Evolutionary conservation across 2,888 invertebrate genomes (phyloP).

Genomic region (Synergus umbraculus): DNA sequence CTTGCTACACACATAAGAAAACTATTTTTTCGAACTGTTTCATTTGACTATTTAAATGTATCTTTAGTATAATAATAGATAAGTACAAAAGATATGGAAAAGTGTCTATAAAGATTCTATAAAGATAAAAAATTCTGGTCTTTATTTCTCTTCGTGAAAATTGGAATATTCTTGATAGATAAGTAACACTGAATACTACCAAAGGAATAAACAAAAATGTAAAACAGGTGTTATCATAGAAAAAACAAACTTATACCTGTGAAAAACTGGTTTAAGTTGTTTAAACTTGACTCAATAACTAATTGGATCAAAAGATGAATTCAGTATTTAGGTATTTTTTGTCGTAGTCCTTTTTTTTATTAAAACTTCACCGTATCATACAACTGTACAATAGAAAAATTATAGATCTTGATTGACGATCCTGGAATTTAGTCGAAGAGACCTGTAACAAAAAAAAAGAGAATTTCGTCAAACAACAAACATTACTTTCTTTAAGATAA

Average conservation of each 20-base stretch:
- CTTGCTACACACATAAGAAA: constrained; percentile 23
- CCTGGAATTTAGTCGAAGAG: constrained; percentile 53
- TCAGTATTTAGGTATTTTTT: constrained; percentile 42
- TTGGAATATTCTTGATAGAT: background rate
- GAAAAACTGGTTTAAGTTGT: no score
- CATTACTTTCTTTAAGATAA: background rate
- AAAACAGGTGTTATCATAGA: no score
- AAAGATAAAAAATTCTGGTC: background rate
- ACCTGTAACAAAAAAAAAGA: constrained; percentile 46
- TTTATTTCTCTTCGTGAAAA: background rate
- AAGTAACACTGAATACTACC: no score
- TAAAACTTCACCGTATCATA: constrained; percentile 69
- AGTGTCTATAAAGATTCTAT: constrained; percentile 28
- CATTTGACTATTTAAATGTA: constrained; percentile 46
- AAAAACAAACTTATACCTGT: no score
- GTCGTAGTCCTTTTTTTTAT: constrained; percentile 56
- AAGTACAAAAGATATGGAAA: constrained; percentile 31
- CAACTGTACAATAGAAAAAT: constrained; percentile 68
- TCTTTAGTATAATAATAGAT: constrained; percentile 30
- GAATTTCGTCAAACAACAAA: background rate
- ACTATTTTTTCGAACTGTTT: constrained; percentile 49
- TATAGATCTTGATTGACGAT: constrained; percentile 59
- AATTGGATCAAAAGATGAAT: constrained; percentile 39
- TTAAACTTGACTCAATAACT: background rate
- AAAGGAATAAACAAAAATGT: no score